Conservation (phyloP, 1,140 invertebrate species). For the Pseudoatta argentina region DNA sequence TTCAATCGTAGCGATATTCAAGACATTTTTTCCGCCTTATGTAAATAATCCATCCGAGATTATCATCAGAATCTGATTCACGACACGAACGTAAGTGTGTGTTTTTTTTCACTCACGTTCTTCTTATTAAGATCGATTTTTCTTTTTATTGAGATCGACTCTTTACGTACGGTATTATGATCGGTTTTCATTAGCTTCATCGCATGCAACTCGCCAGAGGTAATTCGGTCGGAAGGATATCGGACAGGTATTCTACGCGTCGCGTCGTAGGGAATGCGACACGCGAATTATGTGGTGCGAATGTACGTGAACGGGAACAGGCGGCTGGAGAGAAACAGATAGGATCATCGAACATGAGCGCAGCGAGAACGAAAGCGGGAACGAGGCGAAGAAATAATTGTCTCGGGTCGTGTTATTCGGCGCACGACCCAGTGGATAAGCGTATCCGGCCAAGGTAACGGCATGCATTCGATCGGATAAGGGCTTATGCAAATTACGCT, state of each 20-base stretch:
- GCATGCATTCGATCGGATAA: conserved; percentile 56
- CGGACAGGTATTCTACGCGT: conserved; percentile 31
- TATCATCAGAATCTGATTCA: neutral
- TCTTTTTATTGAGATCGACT: conserved; percentile 37
- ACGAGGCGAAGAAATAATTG: conserved; percentile 56
- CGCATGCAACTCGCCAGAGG: conserved; percentile 11
- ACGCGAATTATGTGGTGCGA: conserved; percentile 26
- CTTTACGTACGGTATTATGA: conserved; percentile 28
- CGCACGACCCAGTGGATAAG: conserved; percentile 44
- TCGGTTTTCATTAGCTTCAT: conserved; percentile 50
- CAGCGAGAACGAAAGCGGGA: conserved; percentile 21
- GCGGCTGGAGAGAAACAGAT: conserved; percentile 9
- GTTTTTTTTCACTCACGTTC: no score
- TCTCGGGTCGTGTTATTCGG: conserved; percentile 49
- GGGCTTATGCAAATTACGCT: conserved; percentile 68
- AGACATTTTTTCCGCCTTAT: neutral
- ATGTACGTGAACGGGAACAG: neutral
- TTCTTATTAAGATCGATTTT: neutral
- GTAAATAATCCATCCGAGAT: conserved; percentile 19
- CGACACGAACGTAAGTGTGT: no score
- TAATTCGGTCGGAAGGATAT: conserved; percentile 54
- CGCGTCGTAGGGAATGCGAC: conserved; percentile 41
- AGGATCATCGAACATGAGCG: conserved; percentile 47
- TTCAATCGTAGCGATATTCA: neutral
- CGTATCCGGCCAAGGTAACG: conserved; percentile 49